These are phyloP conservation scores for Nycteola revayana DNA, from an alignment of 2,888 invertebrate genomes.

Conservation along the genomic window DNA sequence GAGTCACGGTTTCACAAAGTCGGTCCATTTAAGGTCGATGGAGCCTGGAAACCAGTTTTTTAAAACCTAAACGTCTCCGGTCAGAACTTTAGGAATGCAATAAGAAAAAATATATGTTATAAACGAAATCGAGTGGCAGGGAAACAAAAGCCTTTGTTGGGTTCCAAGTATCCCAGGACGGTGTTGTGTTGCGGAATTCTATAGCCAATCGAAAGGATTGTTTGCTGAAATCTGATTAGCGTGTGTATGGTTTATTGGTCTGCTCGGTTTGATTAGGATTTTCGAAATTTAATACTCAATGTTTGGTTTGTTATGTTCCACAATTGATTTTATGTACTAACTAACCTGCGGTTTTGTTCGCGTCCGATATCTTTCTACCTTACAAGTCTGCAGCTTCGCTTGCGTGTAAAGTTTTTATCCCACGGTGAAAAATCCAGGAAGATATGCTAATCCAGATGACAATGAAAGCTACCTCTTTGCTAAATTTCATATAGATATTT, in stretches of 20 bases:
- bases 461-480: too few species aligned
- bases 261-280: conserved; percentile 31
- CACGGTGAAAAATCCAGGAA: too few species aligned
- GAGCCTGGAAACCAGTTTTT: conserved; percentile 58
- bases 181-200: conserved; percentile 71
- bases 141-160: conserved; percentile 79
- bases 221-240: conserved; percentile 66
- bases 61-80: conserved; percentile 56
- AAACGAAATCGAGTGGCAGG: conserved; percentile 53
- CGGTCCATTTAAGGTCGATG: conserved; percentile 34
- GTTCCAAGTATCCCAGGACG: conserved; percentile 66
- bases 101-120: conserved; percentile 58
- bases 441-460: too few species aligned
- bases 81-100: conserved; percentile 74
- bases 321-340: too few species aligned
- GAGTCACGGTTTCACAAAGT: conserved; percentile 41
- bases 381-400: too few species aligned
- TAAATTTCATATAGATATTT: too few species aligned
- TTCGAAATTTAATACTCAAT: conserved; percentile 28
- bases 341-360: too few species aligned
- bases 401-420: too few species aligned
- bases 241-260: conserved; percentile 38
- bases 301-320: conserved; percentile 8
- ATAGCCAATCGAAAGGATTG: conserved; percentile 64
- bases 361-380: too few species aligned